These are phyloP conservation scores for Tenrec ecaudatus DNA, from an alignment of 2,113 vertebrate species.

Conservation along the genomic window DNA sequence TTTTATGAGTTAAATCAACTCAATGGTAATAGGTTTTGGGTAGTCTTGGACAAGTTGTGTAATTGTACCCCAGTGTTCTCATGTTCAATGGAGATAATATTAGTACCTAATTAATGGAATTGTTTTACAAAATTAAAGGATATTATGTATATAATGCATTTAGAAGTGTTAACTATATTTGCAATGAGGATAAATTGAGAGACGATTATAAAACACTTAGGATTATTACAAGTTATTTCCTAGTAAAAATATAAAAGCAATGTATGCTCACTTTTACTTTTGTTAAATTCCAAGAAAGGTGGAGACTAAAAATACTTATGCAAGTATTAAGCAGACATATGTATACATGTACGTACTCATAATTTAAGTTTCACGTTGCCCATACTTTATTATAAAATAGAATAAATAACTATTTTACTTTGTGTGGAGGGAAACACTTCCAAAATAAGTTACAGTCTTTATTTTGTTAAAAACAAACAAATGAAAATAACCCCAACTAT, in stretches of 20 bases:
- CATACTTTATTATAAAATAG: not conserved
- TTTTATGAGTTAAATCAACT: too few species aligned
- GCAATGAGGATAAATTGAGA: not conserved
- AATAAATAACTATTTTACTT: not conserved
- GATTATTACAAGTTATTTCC: not conserved
- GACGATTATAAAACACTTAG: not conserved
- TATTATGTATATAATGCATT: not conserved
- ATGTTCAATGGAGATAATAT: not conserved
- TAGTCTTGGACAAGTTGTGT: not conserved
- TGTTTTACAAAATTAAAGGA: not conserved
- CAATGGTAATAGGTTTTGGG: too few species aligned
- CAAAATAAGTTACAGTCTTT: not conserved
- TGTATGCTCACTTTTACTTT: not conserved
- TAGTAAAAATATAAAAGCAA: not conserved
- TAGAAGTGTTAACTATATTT: not conserved
- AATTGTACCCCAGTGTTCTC: not conserved
- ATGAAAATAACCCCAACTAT: too few species aligned
- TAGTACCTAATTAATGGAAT: not conserved
- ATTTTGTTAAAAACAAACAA: not conserved
- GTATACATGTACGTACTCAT: not conserved
- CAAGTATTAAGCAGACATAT: not conserved
- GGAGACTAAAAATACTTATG: not conserved
- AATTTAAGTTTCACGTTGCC: not conserved
- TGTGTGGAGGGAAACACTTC: not conserved
- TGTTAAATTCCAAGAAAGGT: not conserved